Evolutionary conservation across 2,113 vertebrate genomes (phyloP).

Genomic region (Acanthisitta chloris): DNA sequence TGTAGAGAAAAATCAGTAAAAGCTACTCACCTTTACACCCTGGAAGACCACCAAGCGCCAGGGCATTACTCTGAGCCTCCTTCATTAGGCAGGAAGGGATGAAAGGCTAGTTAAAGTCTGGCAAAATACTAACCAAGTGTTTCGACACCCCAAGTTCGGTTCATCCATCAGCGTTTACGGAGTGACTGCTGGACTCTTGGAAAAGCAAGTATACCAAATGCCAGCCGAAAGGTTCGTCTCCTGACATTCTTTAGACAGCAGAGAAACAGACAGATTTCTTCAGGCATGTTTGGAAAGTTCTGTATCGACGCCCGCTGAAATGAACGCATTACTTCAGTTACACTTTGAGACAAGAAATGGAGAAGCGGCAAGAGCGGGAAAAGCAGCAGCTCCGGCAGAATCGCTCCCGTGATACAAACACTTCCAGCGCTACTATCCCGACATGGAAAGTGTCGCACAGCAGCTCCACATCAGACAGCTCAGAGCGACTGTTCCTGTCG

Average conservation of each 20-base stretch:
- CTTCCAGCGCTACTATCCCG: not conserved
- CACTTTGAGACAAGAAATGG: not conserved
- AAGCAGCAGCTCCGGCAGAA: not conserved
- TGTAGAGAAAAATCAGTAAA: not conserved
- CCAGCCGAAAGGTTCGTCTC: not conserved
- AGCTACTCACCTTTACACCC: not conserved
- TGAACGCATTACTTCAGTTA: not conserved
- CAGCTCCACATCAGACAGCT: not conserved
- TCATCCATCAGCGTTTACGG: not conserved
- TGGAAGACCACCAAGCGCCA: not conserved
- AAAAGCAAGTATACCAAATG: not conserved
- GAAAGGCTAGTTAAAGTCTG: not conserved
- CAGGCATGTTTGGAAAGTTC: not conserved
- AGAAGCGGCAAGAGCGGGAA: not conserved
- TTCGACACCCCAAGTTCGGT: not conserved
- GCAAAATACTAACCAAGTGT: not conserved
- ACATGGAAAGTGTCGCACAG: not conserved
- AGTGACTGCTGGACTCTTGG: not conserved
- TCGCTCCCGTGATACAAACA: not conserved
- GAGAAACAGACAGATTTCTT: not conserved
- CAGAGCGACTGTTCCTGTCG: rapidly evolving
- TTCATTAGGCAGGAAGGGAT: not conserved
- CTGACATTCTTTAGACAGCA: rapidly evolving
- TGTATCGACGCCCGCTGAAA: rapidly evolving
- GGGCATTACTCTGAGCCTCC: rapidly evolving